Base-by-base conservation (phyloP, 2,797 vertebrate genomes). In the Poeciliopsis paucimaculata region DNA sequence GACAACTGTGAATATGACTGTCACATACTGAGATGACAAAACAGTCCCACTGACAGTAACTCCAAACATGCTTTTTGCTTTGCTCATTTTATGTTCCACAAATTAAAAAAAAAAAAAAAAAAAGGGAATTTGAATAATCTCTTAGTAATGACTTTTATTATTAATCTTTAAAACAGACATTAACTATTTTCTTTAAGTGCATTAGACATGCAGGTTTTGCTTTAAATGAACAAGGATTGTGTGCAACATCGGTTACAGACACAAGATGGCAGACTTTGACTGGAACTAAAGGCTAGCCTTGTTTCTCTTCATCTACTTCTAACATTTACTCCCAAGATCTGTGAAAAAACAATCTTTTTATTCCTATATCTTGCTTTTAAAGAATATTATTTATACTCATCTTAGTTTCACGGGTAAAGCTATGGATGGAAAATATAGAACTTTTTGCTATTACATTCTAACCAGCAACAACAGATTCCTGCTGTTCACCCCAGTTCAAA, bases 201-300 rank as follows among this genome's bases (percentile, higher is more conserved):
- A 12, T 57, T 57, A 26, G 20, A 43, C 16, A 41, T 12, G 4
- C 64, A 43, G 5, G 23, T 26, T 41, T 68, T 18, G 34, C 36
- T 34, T 43, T 43, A 46, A 18, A 47, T 1, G 36, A 62, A 34
- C 5, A 5, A 34, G 23, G n/a, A 43, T 5, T 41, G 66, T 18
- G 23, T 77, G 78, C 73, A 77, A 79, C 11, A 57, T 23, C 47
- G 18, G 11, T n/a, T 73, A 2, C 70, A 43, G 76, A 77, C 82
- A 83, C 77, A 68, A 83, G 82, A 60, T 83, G 82, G 82, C 82
- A 80, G 77, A 26, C 74, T 51, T 18, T 64, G 64, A 28, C 0
- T 57, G 34, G 13, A 34, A 53, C 78, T 64, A 57, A 51, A 47
- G 51, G 49, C 15, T 8, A 12, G 12, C 15, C n/a, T 60, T 5